A percentile compares a stretch with the other conserved stretches of the same genome.
phyloP scores from a whole-genome alignment of 2,888 invertebrate species.

The Agrochola lota region DNA sequence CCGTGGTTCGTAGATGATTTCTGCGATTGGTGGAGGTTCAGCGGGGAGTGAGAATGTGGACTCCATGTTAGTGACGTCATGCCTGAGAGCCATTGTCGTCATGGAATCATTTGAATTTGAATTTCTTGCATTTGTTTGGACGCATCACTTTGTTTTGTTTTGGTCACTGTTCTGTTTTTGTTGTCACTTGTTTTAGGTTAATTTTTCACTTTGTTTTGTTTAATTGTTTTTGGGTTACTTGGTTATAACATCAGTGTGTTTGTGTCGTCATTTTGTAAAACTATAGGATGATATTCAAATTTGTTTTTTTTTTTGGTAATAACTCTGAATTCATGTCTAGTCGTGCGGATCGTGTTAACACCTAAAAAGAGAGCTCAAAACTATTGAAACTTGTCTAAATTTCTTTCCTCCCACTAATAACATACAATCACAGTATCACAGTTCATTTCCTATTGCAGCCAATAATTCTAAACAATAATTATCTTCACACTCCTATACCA shows the following conservation, averaged over 20 bases:
- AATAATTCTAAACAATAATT: neutral
- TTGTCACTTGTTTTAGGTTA: constrained; percentile 43
- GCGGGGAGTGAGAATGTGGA: constrained; percentile 86
- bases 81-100: constrained; percentile 80
- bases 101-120: constrained; percentile 80
- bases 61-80: constrained; percentile 86
- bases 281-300: constrained; percentile 20
- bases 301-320: no score
- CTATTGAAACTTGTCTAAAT: neutral
- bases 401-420: neutral
- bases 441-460: constrained; percentile 1
- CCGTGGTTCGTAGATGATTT: constrained; percentile 80
- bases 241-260: constrained; percentile 1
- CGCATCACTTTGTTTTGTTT: constrained; percentile 75
- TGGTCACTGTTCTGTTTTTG: constrained; percentile 38
- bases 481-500: neutral
- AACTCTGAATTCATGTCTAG: neutral
- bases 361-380: neutral
- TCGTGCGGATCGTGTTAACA: constrained; percentile 5
- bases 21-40: constrained; percentile 90
- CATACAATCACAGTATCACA: neutral
- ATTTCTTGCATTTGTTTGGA: constrained; percentile 81
- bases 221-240: constrained; percentile 22
- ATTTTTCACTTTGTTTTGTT: constrained; percentile 23
- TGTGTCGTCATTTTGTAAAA: constrained; percentile 6